These are phyloP conservation scores for Thymelicus acteon DNA, from an alignment of 2,888 invertebrate species.

Conservation along the genomic window DNA sequence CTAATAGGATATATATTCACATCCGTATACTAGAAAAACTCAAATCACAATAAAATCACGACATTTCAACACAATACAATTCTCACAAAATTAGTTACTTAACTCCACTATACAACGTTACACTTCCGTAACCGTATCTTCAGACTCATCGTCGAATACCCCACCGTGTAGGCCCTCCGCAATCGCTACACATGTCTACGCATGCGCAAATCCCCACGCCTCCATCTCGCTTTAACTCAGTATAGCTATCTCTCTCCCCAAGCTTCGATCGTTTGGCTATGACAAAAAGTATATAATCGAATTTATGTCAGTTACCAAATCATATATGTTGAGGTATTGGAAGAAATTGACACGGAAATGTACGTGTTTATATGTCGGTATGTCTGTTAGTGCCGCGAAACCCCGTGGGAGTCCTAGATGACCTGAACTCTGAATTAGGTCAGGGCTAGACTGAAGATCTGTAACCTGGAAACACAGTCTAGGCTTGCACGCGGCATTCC, in stretches of 20 bases:
- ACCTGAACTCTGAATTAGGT: slow-evolving; percentile 37
- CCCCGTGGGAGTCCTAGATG: slow-evolving; percentile 19
- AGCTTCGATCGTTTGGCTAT: slow-evolving; percentile 80
- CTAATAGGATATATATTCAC: too few species aligned
- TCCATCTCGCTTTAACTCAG: slow-evolving; percentile 52
- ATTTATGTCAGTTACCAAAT: slow-evolving; percentile 70
- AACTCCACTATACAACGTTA: background rate
- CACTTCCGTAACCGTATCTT: slow-evolving; percentile 45
- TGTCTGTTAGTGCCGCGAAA: background rate
- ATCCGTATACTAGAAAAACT: too few species aligned
- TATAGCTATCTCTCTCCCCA: slow-evolving; percentile 58
- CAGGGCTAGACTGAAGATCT: slow-evolving; percentile 33
- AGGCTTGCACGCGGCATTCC: slow-evolving; percentile 25
- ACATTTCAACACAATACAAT: too few species aligned
- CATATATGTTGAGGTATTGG: slow-evolving; percentile 54
- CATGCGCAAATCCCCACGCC: slow-evolving; percentile 60
- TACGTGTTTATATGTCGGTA: background rate
- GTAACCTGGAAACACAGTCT: slow-evolving; percentile 31
- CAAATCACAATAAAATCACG: too few species aligned
- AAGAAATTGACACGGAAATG: slow-evolving; percentile 46
- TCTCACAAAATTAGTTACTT: background rate
- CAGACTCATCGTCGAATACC: slow-evolving; percentile 46
- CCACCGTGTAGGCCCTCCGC: slow-evolving; percentile 49
- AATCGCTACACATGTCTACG: slow-evolving; percentile 74
- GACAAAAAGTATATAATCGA: slow-evolving; percentile 83